Conservation (phyloP, 2,888 invertebrate species). For the Drosophila villosipedis region DNA sequence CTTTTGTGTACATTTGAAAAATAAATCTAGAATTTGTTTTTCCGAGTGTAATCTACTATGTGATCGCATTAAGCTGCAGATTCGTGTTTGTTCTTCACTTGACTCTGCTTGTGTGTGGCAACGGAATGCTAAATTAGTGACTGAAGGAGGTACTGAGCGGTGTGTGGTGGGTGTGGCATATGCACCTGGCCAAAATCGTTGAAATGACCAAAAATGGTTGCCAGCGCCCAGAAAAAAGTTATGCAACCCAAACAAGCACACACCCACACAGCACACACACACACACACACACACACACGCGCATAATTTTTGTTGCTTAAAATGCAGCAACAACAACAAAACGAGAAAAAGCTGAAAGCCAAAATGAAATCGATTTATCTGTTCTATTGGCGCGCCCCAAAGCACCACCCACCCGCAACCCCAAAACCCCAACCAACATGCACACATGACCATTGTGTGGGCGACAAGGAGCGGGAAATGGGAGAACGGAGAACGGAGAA, state of each 20-base stretch:
- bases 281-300: not conserved
- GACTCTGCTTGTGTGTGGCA: slow-evolving; percentile 40
- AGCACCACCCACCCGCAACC: slow-evolving; percentile 24
- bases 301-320: slow-evolving; percentile 41
- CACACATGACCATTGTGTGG: slow-evolving; percentile 53
- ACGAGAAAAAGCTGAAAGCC: slow-evolving; percentile 30
- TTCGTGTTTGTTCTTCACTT: slow-evolving; percentile 59
- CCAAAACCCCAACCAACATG: slow-evolving; percentile 21
- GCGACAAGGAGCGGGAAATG: slow-evolving; percentile 6
- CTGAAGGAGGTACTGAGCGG: not conserved
- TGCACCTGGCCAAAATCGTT: slow-evolving; percentile 32
- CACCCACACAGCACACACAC: not conserved
- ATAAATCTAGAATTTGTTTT: not conserved
- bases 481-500: not conserved
- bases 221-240: not conserved
- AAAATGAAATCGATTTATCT: slow-evolving; percentile 77
- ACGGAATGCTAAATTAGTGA: slow-evolving; percentile 72
- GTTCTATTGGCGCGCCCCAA: slow-evolving; percentile 64
- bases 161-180: not conserved
- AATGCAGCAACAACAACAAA: slow-evolving; percentile 41
- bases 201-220: slow-evolving; percentile 42
- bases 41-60: slow-evolving; percentile 28
- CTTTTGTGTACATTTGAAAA: not conserved
- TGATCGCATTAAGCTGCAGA: slow-evolving; percentile 61
- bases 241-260: slow-evolving; percentile 9